phyloP scores from a whole-genome alignment of 1,140 invertebrate species.

The Aphelenchoides besseyi region DNA sequence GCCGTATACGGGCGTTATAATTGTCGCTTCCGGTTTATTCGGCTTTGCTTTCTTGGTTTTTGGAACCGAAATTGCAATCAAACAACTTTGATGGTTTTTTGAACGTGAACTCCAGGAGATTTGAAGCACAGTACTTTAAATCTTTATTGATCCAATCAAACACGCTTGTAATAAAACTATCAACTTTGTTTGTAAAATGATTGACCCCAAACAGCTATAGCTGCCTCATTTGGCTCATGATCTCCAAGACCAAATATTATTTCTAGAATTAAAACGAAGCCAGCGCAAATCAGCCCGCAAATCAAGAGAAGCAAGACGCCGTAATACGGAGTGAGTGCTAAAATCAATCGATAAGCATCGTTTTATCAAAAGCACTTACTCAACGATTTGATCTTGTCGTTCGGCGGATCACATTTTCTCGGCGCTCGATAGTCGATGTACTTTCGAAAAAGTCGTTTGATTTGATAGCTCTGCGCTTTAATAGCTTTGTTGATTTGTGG shows the following conservation, averaged over 20 bases:
- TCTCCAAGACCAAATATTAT: background rate
- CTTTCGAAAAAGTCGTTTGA: background rate
- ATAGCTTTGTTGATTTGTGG: background rate
- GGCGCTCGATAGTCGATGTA: background rate
- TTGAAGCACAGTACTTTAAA: background rate
- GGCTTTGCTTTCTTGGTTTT: background rate
- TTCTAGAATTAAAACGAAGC: slow-evolving; percentile 1
- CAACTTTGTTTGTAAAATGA: too few relatives aligned
- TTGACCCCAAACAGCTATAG: too few relatives aligned
- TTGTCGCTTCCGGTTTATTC: background rate
- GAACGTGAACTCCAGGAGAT: background rate
- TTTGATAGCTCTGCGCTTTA: background rate
- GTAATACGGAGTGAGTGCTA: background rate
- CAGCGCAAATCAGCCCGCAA: background rate
- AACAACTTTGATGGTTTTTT: too few relatives aligned
- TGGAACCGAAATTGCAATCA: too few relatives aligned
- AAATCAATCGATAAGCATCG: background rate
- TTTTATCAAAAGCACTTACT: background rate
- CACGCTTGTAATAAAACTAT: too few relatives aligned
- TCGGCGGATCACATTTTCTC: background rate
- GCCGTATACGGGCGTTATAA: background rate
- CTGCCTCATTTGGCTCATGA: too few relatives aligned
- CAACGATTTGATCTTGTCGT: background rate
- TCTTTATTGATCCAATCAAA: background rate
- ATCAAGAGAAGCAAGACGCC: background rate